Percentiles rank a stretch among this genome's conserved stretches.
These are phyloP conservation scores for Clarias magur DNA, from an alignment of 2,113 vertebrate genomes.

Conservation along the genomic window DNA sequence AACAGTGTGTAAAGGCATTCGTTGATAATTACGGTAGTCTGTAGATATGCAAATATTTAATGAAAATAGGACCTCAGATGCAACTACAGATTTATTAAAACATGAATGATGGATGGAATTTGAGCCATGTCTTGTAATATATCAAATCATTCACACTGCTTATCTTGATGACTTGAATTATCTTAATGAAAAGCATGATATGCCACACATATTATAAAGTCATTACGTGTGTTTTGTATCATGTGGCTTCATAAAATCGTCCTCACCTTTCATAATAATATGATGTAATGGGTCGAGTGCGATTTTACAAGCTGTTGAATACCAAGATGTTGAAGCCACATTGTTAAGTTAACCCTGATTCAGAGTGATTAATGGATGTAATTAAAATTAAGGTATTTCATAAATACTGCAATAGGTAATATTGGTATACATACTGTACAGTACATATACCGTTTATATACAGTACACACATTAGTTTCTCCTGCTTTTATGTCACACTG, in stretches of 20 bases:
- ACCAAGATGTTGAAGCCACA: no score
- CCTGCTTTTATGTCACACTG: no score
- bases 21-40: neutral
- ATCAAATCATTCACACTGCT: neutral
- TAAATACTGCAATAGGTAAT: no score
- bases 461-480: no score
- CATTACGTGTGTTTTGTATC: no score
- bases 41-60: neutral
- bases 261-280: neutral
- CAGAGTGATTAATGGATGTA: no score
- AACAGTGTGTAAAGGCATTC: neutral
- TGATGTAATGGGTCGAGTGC: neutral
- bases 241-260: no score
- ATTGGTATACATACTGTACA: no score
- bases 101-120: neutral
- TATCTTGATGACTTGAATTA: neutral
- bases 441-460: no score
- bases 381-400: neutral
- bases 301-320: neutral
- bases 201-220: no score
- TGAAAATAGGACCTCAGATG: neutral
- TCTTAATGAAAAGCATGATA: neutral
- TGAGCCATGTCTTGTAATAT: neutral
- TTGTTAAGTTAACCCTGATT: no score
- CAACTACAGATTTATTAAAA: neutral